phyloP scores from a whole-genome alignment of 2,113 vertebrate genomes.

The Fregetta grallaria region DNA sequence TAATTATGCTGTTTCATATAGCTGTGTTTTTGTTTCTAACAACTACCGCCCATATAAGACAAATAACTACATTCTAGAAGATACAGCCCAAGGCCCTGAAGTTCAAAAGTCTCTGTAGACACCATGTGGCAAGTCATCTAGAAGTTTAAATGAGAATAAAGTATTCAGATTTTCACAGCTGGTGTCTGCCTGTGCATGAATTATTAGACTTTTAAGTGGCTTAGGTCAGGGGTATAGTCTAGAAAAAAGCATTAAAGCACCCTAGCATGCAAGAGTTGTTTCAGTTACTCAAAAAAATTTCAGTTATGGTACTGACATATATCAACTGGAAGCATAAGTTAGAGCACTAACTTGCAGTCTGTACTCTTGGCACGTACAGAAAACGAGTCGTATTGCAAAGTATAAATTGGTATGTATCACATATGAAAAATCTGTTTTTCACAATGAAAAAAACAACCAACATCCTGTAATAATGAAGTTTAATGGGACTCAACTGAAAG shows the following conservation, averaged over 20 bases:
- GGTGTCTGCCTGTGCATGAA: not conserved
- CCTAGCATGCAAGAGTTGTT: not conserved
- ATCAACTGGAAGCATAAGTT: not conserved
- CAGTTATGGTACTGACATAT: not conserved
- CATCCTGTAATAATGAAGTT: not conserved
- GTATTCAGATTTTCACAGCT: not conserved
- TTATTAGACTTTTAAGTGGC: not conserved
- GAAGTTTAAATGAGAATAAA: not conserved
- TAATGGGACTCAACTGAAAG: not conserved
- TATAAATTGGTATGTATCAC: no score
- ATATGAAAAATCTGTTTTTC: not conserved
- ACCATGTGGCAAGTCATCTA: not conserved
- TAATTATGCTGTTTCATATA: not conserved
- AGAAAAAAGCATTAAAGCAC: not conserved
- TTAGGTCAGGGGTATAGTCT: not conserved
- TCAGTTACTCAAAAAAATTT: not conserved
- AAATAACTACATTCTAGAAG: not conserved
- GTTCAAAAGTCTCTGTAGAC: not conserved
- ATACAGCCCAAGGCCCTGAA: not conserved
- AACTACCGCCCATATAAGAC: not conserved
- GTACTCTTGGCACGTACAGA: not conserved
- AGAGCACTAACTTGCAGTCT: not conserved
- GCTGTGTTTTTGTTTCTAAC: not conserved
- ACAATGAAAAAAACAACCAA: not conserved
- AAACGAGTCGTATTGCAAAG: not conserved